phyloP scores from a whole-genome alignment of 2,797 vertebrate genomes.

The Distichodus sexfasciatus region DNA sequence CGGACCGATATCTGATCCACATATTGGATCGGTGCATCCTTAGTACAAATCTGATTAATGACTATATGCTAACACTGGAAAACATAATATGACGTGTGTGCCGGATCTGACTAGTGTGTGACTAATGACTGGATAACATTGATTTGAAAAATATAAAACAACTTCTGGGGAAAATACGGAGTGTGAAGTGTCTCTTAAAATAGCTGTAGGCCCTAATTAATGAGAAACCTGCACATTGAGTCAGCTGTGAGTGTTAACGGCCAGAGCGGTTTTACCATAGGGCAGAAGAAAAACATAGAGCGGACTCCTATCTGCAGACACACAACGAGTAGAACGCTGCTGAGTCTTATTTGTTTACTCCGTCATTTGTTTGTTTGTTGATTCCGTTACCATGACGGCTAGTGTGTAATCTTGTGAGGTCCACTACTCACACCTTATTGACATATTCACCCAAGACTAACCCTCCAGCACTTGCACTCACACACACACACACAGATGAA shows the following conservation, averaged over 20 bases:
- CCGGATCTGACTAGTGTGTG: not conserved
- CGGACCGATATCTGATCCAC: no score
- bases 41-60: no score
- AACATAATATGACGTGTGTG: no score
- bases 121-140: no score
- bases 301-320: not conserved
- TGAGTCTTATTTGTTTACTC: not conserved
- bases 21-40: no score
- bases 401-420: conserved; percentile 40
- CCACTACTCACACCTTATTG: conserved; percentile 13
- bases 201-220: not conserved
- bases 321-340: not conserved
- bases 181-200: not conserved
- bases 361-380: conserved; percentile 28
- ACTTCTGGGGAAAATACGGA: not conserved
- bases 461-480: not conserved
- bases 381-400: conserved; percentile 16
- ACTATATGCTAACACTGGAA: no score
- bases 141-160: no score
- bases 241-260: conserved; percentile 9
- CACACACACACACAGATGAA: not conserved
- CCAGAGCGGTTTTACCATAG: not conserved
- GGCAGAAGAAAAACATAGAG: not conserved
- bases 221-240: not conserved
- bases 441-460: not conserved